A percentile compares a stretch with the other conserved stretches of the same genome.
These are phyloP conservation scores for Fratercula arctica DNA, from an alignment of 2,797 vertebrate species.

Conservation along the genomic window DNA sequence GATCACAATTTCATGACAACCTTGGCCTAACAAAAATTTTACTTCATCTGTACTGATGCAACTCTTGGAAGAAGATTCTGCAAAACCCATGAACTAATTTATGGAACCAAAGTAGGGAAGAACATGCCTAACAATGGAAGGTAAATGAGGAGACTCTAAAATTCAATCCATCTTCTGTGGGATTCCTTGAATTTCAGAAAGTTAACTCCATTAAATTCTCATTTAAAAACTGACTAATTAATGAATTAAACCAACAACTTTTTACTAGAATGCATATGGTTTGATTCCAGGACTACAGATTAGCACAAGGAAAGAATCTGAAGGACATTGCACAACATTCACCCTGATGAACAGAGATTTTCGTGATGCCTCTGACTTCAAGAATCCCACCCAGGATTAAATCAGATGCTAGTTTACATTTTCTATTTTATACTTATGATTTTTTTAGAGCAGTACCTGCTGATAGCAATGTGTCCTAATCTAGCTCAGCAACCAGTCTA, in stretches of 20 bases:
- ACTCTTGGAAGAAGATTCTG: background rate
- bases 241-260: accelerated
- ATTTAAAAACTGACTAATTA: background rate
- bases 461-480: slow-evolving; percentile 6
- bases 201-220: background rate
- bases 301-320: background rate
- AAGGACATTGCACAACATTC: background rate
- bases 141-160: background rate
- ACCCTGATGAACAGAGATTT: background rate
- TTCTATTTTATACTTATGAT: background rate
- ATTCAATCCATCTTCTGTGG: background rate
- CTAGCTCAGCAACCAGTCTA: slow-evolving; percentile 18
- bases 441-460: slow-evolving; percentile 17
- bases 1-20: background rate
- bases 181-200: background rate
- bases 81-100: background rate
- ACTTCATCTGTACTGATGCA: background rate
- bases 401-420: background rate
- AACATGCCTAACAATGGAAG: background rate
- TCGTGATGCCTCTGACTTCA: background rate
- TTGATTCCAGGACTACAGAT: background rate
- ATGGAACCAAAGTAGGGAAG: background rate
- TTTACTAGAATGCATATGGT: background rate
- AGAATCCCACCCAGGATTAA: background rate
- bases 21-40: background rate